Evolutionary conservation across 2,888 invertebrate genomes (phyloP).

Genomic region (Idaea dimidiata): DNA sequence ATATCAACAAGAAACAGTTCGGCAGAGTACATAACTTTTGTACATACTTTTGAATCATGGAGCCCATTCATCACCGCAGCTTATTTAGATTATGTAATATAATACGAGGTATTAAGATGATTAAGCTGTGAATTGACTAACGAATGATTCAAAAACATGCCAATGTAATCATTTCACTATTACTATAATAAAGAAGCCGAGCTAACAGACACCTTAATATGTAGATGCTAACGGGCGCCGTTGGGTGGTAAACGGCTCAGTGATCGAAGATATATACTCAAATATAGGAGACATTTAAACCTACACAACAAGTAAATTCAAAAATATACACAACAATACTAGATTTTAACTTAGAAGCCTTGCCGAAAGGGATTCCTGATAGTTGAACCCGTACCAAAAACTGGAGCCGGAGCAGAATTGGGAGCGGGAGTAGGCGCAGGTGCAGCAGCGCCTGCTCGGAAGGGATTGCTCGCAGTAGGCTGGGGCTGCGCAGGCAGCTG

Average conservation of each 20-base stretch:
- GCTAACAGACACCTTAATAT: slow-evolving; percentile 59
- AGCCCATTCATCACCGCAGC: slow-evolving; percentile 15
- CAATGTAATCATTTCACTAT: slow-evolving; percentile 15
- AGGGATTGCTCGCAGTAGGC: slow-evolving; percentile 68
- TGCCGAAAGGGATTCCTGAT: slow-evolving; percentile 91
- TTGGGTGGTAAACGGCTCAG: slow-evolving; percentile 62
- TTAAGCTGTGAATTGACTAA: background rate
- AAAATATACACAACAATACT: slow-evolving; percentile 75
- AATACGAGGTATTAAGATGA: background rate
- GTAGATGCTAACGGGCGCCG: slow-evolving; percentile 58
- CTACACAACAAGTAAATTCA: slow-evolving; percentile 78
- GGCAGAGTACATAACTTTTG: slow-evolving; percentile 27
- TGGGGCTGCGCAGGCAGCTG: slow-evolving; percentile 76
- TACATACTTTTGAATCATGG: slow-evolving; percentile 12
- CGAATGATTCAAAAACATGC: slow-evolving; percentile 15
- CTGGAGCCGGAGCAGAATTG: slow-evolving; percentile 48
- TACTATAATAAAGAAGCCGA: slow-evolving; percentile 50
- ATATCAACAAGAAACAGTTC: slow-evolving; percentile 55
- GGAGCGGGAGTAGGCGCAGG: slow-evolving; percentile 36
- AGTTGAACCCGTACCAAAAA: slow-evolving; percentile 64
- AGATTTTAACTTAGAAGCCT: slow-evolving; percentile 83
- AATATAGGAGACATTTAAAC: slow-evolving; percentile 69
- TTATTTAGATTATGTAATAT: slow-evolving; percentile 8
- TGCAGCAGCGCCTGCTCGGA: slow-evolving; percentile 52
- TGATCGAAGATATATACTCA: slow-evolving; percentile 72